Conservation (phyloP, 2,113 vertebrate genomes). For the Oncorhynchus masou region DNA sequence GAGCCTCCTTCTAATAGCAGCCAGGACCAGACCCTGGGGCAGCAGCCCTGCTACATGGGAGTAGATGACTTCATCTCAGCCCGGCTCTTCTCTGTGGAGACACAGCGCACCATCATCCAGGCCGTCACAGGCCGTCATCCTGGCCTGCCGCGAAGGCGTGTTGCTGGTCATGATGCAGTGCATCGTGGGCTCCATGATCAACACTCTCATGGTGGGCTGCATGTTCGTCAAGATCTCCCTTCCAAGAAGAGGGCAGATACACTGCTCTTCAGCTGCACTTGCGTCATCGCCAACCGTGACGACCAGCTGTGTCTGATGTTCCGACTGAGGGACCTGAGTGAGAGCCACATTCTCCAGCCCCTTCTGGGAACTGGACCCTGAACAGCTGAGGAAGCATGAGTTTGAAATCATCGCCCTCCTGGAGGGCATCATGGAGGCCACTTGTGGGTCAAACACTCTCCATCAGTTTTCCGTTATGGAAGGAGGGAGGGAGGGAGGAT, state of each 20-base stretch:
- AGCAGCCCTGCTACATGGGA: conserved; percentile 67
- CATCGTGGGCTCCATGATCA: conserved; percentile 75
- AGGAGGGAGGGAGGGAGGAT: too few relatives aligned
- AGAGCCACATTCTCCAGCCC: conserved; percentile 77
- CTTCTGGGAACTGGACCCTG: conserved; percentile 70
- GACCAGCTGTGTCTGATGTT: conserved; percentile 77
- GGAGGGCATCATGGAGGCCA: conserved; percentile 78
- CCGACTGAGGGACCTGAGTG: conserved; percentile 68
- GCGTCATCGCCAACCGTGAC: conserved; percentile 69
- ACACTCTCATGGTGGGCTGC: conserved; percentile 79
- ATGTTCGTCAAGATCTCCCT: conserved; percentile 81
- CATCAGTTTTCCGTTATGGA: too few relatives aligned
- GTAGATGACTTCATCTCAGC: conserved; percentile 73
- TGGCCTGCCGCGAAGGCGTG: conserved; percentile 67
- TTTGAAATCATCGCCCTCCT: conserved; percentile 78
- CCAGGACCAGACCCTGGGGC: conserved; percentile 12
- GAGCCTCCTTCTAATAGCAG: conserved; percentile 45
- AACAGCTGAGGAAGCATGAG: conserved; percentile 66
- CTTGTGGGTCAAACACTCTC: conserved; percentile 51
- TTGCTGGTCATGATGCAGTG: conserved; percentile 72
- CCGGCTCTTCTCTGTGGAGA: conserved; percentile 76
- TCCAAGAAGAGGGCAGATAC: conserved; percentile 76
- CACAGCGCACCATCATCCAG: conserved; percentile 77
- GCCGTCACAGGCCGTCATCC: too few relatives aligned
- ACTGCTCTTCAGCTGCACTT: conserved; percentile 73